These are phyloP conservation scores for Chaetorhynchus papuensis DNA, from an alignment of 2,113 vertebrate genomes.

Conservation along the genomic window DNA sequence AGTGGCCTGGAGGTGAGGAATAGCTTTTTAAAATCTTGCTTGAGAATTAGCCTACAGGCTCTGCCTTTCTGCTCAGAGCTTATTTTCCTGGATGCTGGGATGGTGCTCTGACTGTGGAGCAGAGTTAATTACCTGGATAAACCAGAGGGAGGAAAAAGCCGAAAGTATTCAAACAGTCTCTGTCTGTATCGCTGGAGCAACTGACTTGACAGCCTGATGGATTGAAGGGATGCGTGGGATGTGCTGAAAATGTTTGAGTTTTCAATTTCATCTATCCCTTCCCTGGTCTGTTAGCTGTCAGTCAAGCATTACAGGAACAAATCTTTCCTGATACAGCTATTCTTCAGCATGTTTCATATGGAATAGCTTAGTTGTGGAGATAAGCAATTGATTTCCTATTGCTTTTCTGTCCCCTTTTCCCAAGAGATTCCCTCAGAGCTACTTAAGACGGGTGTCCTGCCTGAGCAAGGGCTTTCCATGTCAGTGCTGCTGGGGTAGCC, in stretches of 20 bases:
- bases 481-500: neutral
- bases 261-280: neutral
- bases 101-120: neutral
- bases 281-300: neutral
- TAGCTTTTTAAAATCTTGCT: neutral
- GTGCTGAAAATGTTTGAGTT: slow-evolving; percentile 6
- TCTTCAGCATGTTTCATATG: neutral
- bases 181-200: rapidly evolving
- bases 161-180: neutral
- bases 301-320: neutral
- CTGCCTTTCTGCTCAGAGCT: neutral
- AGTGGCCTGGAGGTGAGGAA: neutral
- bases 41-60: neutral
- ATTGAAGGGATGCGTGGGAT: neutral
- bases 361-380: neutral
- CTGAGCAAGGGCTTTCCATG: neutral
- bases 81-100: neutral
- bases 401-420: neutral
- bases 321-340: neutral
- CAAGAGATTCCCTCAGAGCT: neutral
- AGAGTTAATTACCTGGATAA: neutral
- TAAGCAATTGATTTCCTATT: neutral
- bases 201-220: neutral
- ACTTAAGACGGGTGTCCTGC: neutral
- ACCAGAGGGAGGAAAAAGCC: neutral